Evolutionary conservation across 2,113 vertebrate genomes (phyloP).

Genomic region (Nyctibius bracteatus): DNA sequence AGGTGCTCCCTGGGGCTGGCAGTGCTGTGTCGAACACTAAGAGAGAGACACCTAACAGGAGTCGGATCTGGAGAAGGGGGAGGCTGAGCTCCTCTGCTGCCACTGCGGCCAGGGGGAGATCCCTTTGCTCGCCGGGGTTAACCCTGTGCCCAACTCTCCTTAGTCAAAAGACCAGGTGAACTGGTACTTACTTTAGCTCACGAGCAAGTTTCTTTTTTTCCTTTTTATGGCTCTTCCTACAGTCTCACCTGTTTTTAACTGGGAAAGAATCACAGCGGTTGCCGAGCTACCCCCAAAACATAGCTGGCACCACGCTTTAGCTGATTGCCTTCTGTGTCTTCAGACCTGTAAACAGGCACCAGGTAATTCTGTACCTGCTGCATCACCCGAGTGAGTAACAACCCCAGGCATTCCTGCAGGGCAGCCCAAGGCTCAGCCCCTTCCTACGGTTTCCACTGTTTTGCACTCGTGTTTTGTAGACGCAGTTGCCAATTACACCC

Average conservation of each 20-base stretch:
- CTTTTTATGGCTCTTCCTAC: not conserved
- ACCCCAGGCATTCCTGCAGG: not conserved
- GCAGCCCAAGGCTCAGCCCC: not conserved
- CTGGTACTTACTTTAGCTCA: not conserved
- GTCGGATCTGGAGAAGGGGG: not conserved
- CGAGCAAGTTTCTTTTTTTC: not conserved
- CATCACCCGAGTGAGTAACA: not conserved
- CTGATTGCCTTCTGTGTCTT: not conserved
- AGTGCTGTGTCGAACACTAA: not conserved
- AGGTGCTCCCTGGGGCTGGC: not conserved
- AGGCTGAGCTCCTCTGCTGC: not conserved
- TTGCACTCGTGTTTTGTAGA: not conserved
- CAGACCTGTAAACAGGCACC: not conserved
- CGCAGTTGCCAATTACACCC: not conserved
- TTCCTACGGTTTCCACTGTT: not conserved
- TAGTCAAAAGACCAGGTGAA: not conserved
- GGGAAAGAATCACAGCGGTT: not conserved
- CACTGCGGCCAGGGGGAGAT: accelerated
- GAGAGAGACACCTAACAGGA: not conserved
- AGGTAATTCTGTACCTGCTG: not conserved
- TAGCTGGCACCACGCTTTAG: not conserved
- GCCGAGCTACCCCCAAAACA: not conserved
- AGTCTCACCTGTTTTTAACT: not conserved
- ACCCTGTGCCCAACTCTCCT: not conserved
- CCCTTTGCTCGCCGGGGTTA: not conserved